These are phyloP conservation scores for Rapana venosa DNA, from an alignment of 2,888 invertebrate species.

Conservation along the genomic window DNA sequence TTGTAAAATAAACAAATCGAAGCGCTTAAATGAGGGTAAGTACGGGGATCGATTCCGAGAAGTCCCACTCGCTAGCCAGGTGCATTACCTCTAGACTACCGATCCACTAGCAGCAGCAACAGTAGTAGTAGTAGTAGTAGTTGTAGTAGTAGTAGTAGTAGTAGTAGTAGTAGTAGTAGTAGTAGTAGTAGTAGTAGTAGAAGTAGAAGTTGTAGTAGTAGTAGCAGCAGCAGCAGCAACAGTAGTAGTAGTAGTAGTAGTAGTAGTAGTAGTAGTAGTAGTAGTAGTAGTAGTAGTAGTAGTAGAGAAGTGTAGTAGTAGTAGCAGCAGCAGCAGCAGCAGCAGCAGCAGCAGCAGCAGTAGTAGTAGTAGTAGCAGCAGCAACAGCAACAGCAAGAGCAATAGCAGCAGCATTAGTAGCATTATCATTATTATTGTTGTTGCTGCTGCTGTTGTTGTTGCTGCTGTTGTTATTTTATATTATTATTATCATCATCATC, in stretches of 20 bases:
- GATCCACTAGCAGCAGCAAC: too few species aligned
- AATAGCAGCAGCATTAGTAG: background rate
- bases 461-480: background rate
- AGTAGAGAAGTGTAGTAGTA: background rate
- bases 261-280: background rate
- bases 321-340: conserved; percentile 8
- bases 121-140: too few species aligned
- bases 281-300: conserved; percentile 16
- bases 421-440: too few species aligned
- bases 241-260: background rate
- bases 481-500: too few species aligned
- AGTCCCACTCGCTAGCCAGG: too few species aligned
- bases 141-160: background rate
- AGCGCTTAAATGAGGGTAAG: too few species aligned
- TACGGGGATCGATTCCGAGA: too few species aligned
- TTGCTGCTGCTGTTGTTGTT: background rate
- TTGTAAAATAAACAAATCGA: too few species aligned
- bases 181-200: conserved; percentile 12
- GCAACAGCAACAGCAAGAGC: background rate
- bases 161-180: background rate
- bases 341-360: conserved; percentile 14
- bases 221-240: too few species aligned
- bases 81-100: too few species aligned
- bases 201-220: too few species aligned
- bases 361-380: conserved; percentile 14